A percentile compares a stretch with the other conserved stretches of the same genome.
These are phyloP conservation scores for Takifugu flavidus DNA, from an alignment of 2,113 vertebrate genomes.

Conservation along the genomic window DNA sequence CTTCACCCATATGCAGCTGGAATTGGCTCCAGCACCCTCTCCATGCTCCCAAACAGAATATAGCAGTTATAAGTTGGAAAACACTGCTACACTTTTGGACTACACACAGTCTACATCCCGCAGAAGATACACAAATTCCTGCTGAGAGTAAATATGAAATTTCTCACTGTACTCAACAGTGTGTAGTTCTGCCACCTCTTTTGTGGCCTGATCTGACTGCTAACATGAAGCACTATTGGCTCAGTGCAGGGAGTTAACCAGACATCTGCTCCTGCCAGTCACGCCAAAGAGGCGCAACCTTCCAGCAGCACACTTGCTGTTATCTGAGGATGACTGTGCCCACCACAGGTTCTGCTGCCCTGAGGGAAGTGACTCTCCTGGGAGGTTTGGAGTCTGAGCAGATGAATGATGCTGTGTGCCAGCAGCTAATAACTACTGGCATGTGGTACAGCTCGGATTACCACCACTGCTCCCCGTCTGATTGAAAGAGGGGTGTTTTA, in stretches of 20 bases:
- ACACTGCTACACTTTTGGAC: too few relatives aligned
- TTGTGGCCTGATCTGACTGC: constrained; percentile 12
- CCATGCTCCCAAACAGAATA: too few relatives aligned
- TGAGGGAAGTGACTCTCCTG: constrained; percentile 12
- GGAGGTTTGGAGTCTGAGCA: constrained; percentile 23
- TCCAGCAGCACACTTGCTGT: constrained; percentile 20
- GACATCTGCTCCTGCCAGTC: constrained; percentile 27
- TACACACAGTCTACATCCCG: too few relatives aligned
- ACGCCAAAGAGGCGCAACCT: constrained; percentile 24
- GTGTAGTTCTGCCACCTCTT: constrained; percentile 17
- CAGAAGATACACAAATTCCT: too few relatives aligned
- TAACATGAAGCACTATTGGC: constrained; percentile 12
- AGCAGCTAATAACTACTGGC: constrained; percentile 27
- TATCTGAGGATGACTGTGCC: constrained; percentile 23
- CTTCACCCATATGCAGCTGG: too few relatives aligned
- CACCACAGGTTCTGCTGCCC: constrained; percentile 16
- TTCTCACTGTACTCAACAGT: background rate
- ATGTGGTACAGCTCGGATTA: constrained; percentile 29
- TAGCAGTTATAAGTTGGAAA: too few relatives aligned
- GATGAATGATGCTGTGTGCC: constrained; percentile 37
- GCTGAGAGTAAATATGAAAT: too few relatives aligned
- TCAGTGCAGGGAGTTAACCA: constrained; percentile 4
- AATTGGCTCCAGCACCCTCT: too few relatives aligned
- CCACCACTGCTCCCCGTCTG: constrained; percentile 22
- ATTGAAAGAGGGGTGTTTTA: constrained; percentile 5